phyloP scores from a whole-genome alignment of 2,888 invertebrate species.

The Nomada fabriciana region DNA sequence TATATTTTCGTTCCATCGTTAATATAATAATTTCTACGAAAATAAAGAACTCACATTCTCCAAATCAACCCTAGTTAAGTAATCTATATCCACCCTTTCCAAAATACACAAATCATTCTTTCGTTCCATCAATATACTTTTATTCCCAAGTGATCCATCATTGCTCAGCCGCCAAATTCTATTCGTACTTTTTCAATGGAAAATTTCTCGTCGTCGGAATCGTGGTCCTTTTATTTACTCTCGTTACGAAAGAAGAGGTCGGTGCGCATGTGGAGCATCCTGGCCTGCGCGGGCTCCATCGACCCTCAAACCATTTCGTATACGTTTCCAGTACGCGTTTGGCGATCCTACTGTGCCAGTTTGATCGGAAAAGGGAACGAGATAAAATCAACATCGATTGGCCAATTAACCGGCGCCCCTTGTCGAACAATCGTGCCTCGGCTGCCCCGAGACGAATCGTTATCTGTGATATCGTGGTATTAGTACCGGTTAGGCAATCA shows the following conservation, averaged over 20 bases:
- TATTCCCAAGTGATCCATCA: too few relatives aligned
- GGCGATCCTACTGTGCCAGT: conserved; percentile 64
- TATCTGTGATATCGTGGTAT: conserved; percentile 51
- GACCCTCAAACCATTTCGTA: conserved; percentile 74
- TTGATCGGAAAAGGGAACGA: conserved; percentile 63
- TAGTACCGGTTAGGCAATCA: conserved; percentile 20
- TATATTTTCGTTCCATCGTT: not conserved
- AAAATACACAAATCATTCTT: too few relatives aligned
- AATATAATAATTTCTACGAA: not conserved
- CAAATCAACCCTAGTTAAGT: not conserved
- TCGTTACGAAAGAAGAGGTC: conserved; percentile 63
- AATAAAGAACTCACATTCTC: not conserved
- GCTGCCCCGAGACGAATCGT: conserved; percentile 28
- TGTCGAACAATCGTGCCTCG: conserved; percentile 37
- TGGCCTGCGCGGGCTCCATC: conserved; percentile 76
- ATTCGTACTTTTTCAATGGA: not conserved
- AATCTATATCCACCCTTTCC: too few relatives aligned
- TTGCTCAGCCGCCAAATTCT: not conserved
- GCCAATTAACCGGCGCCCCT: conserved; percentile 46
- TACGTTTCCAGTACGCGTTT: conserved; percentile 65
- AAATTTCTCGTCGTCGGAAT: conserved; percentile 19
- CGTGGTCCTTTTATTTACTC: conserved; percentile 67
- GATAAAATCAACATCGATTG: conserved; percentile 62
- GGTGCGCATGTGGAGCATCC: conserved; percentile 70
- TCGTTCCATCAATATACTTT: too few relatives aligned